phyloP scores from a whole-genome alignment of 2,113 vertebrate species.

The Terrapene triunguis region DNA sequence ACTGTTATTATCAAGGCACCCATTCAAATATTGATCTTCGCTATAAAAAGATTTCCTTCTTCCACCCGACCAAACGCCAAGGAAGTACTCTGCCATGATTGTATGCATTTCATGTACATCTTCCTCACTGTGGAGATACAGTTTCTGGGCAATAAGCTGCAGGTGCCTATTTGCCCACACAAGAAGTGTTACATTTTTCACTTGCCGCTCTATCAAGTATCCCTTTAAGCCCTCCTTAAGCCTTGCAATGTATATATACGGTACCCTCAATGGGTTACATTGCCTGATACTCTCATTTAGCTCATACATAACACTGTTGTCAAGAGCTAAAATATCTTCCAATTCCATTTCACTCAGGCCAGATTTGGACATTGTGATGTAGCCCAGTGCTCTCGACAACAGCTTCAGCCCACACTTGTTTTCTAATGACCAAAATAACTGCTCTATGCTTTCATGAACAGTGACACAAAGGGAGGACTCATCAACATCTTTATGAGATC shows the following conservation, averaged over 20 bases:
- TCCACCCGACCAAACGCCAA: constrained; percentile 96
- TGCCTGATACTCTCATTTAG: constrained; percentile 86
- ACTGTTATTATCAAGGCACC: constrained; percentile 85
- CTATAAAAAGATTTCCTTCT: constrained; percentile 93
- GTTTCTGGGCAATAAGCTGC: constrained; percentile 96
- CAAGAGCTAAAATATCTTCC: constrained; percentile 96
- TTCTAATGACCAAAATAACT: constrained; percentile 95
- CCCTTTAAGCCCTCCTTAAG: constrained; percentile 96
- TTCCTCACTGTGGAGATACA: constrained; percentile 93
- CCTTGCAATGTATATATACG: constrained; percentile 92
- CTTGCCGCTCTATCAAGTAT: constrained; percentile 94
- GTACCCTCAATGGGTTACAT: constrained; percentile 91
- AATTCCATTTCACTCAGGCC: constrained; percentile 96
- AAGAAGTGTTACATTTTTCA: constrained; percentile 92
- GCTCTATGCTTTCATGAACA: constrained; percentile 97
- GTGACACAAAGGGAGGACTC: constrained; percentile 94
- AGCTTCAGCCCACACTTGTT: constrained; percentile 91
- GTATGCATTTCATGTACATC: constrained; percentile 95
- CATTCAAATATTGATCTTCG: constrained; percentile 84
- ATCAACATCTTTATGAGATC: constrained; percentile 97
- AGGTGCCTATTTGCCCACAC: constrained; percentile 98
- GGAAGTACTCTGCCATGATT: constrained; percentile 95
- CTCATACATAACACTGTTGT: constrained; percentile 93
- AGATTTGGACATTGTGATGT: constrained; percentile 96
- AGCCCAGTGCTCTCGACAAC: constrained; percentile 93